These are phyloP conservation scores for Drosophila grimshawi DNA, from an alignment of 1,140 invertebrate genomes.

Conservation along the genomic window DNA sequence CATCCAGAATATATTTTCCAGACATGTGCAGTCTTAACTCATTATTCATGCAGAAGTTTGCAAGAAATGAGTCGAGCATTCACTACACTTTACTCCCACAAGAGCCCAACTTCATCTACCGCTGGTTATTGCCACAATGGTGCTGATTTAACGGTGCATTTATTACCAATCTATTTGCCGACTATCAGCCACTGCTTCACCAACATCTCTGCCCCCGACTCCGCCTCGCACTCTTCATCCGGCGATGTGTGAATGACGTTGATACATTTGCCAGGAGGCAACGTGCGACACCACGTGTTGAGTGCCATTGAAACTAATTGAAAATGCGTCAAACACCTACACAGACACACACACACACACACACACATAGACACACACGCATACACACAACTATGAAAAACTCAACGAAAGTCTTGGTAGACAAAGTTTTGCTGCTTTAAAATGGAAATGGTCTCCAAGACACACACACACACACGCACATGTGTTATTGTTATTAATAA, in stretches of 20 bases:
- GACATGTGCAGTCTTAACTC: constrained; percentile 1
- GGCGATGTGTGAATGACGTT: constrained; percentile 43
- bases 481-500: constrained; percentile 61
- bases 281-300: constrained; percentile 52
- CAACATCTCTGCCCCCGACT: too few species aligned
- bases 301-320: constrained; percentile 71
- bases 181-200: constrained; percentile 16
- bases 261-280: constrained; percentile 55
- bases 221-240: not conserved
- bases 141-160: constrained; percentile 67
- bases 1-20: constrained; percentile 11
- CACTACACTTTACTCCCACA: constrained; percentile 2
- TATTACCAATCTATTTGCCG: constrained; percentile 69
- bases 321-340: constrained; percentile 55
- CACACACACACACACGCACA: constrained; percentile 8
- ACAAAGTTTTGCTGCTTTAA: constrained; percentile 63
- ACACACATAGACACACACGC: constrained; percentile 4
- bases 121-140: constrained; percentile 27
- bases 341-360: constrained; percentile 19
- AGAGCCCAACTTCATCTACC: not conserved
- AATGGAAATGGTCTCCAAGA: constrained; percentile 38
- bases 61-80: constrained; percentile 29
- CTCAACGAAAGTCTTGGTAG: constrained; percentile 50
- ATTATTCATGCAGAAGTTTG: constrained; percentile 57
- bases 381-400: constrained; percentile 31